phyloP scores from a whole-genome alignment of 2,888 invertebrate species.

The Steinernema hermaphroditum region DNA sequence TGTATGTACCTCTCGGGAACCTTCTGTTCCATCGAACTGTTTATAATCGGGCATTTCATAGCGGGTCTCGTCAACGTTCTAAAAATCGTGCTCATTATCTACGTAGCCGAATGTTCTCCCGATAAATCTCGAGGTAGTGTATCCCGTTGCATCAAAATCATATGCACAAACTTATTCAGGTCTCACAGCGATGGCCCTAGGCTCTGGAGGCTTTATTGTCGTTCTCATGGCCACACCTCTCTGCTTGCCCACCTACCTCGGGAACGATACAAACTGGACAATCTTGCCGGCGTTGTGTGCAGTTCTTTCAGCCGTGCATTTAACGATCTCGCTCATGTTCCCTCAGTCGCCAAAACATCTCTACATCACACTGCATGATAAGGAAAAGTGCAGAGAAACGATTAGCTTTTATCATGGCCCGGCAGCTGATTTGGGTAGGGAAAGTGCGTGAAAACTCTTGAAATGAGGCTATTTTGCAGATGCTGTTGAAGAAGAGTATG shows the following conservation, averaged over 20 bases:
- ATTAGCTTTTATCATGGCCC: slow-evolving; percentile 57
- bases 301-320: slow-evolving; percentile 48
- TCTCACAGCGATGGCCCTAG: slow-evolving; percentile 51
- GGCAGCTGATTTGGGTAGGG: slow-evolving; percentile 46
- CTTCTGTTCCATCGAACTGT: slow-evolving; percentile 50
- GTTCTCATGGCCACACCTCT: slow-evolving; percentile 50
- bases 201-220: slow-evolving; percentile 52
- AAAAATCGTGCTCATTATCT: slow-evolving; percentile 54
- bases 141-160: background rate
- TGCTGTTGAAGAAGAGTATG: slow-evolving; percentile 39
- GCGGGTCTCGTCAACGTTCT: slow-evolving; percentile 49
- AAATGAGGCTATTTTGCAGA: slow-evolving; percentile 33
- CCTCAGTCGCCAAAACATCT: slow-evolving; percentile 63
- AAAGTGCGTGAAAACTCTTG: background rate
- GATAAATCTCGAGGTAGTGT: slow-evolving; percentile 46
- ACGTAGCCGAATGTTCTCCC: slow-evolving; percentile 58
- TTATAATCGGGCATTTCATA: slow-evolving; percentile 54
- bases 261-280: slow-evolving; percentile 51
- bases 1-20: slow-evolving; percentile 49
- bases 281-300: slow-evolving; percentile 46
- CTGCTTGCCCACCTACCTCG: slow-evolving; percentile 54
- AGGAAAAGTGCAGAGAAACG: slow-evolving; percentile 44
- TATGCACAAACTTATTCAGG: no score
- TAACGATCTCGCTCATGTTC: slow-evolving; percentile 47
- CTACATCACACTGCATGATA: slow-evolving; percentile 50